These are phyloP conservation scores for Allygus modestus DNA, from an alignment of 2,888 invertebrate genomes.

Conservation along the genomic window DNA sequence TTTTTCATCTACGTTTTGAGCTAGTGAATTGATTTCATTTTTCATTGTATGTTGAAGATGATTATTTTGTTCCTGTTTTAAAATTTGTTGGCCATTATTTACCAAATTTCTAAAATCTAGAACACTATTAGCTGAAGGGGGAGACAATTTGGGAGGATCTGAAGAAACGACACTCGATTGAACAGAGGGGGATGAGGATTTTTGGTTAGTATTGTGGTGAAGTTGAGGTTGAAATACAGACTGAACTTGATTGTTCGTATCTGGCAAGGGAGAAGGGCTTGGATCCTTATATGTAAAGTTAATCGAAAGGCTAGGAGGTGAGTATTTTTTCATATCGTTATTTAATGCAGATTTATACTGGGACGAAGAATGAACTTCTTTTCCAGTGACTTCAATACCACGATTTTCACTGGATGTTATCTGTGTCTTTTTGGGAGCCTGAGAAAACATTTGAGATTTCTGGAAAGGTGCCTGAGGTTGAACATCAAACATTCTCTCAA, in stretches of 20 bases:
- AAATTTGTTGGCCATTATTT: neutral
- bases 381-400: neutral
- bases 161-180: neutral
- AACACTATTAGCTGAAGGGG: neutral
- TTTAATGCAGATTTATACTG: neutral
- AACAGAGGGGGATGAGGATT: neutral
- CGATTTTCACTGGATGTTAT: neutral
- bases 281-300: neutral
- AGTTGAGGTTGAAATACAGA: neutral
- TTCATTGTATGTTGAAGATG: neutral
- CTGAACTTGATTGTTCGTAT: neutral
- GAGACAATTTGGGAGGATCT: neutral
- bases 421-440: neutral
- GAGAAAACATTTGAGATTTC: neutral
- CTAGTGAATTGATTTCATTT: neutral
- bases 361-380: neutral
- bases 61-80: neutral
- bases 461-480: neutral
- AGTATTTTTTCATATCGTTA: neutral
- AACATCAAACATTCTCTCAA: neutral
- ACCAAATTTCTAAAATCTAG: neutral
- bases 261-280: neutral
- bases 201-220: neutral
- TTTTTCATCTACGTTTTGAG: neutral
- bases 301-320: neutral